Evolutionary conservation across 2,888 invertebrate genomes (phyloP), one percentile per base, ranked within the genome.

Genomic region (Hypomecis punctinalis): DNA sequence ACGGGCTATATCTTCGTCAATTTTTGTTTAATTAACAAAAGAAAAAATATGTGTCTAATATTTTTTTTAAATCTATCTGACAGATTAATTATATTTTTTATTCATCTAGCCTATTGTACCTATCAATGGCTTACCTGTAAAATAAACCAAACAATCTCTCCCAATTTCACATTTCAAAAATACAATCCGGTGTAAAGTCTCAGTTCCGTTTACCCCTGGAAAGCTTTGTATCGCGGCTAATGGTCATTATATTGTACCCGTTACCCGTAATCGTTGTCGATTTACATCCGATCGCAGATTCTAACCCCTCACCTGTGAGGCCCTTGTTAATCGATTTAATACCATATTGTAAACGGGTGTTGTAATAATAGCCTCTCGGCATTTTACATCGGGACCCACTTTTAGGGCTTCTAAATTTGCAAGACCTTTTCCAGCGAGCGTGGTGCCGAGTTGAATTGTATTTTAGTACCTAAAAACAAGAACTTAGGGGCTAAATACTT

Each of bases 201-300:
- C 71, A 68, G 62, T 67, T 70, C 63, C 67, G 47, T 66, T 63
- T 63, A 66, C 64, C 67, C 62, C 63, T 68, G 55, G 54, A 61
- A 61, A 53, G 61, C 61, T 63, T 68, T 68, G 68, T 68, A 53
- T 70, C 67, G 64, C 60, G 58, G 69, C 63, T 67, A 71, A 73
- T 69, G 67, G 69, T 69, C 67, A 73, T 70, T 68, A 71, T 66
- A 69, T 69, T 67, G 69, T 69, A 61, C 60, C 68, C 67, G 69
- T 71, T 70, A 68, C 65, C 68, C 58, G 23, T 71, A 69, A 73
- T 71, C 69, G 73, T 56, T 64, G 69, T 64, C 75, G 68, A 75
- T 73, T 72, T 72, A 71, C 67, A 71, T 73, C 69, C 68, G 65
- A 73, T 73, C 65, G 66, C 66, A 66, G 71, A 73, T 72, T 70